Evolutionary conservation across 2,113 vertebrate species (phyloP), one percentile per base, ranked within the genome.

Genomic region (Hydrolagus affinis): DNA sequence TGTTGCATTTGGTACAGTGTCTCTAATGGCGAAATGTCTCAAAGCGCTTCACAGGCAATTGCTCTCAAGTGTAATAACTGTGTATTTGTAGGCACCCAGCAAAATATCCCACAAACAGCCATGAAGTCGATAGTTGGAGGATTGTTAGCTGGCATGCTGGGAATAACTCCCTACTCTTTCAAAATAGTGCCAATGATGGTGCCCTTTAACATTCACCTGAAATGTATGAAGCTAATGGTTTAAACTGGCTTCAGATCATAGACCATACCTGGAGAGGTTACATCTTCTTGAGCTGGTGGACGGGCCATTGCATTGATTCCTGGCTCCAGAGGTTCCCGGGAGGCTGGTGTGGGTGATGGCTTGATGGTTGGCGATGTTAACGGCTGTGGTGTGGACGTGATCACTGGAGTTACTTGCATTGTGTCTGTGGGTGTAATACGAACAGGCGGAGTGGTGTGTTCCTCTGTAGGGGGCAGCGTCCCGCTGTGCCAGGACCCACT

Each of bases 201-300:
- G 44, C 1, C 6, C 44, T 44, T 44, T 44, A 44, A 44, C 44
- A 44, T 44, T 6, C 44, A 44, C 44, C 44, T 44, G 44, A 44
- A 62, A 62, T 28, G 25, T 64, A 80, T 28, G 23, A 64, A 8
- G 57, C 14, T 75, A 56, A 3, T 21, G 32, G 17, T 10, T 78
- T 62, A 59, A 78, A 75, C 11, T 21, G 75, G 64, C 14, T 62
- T 80, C 59, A 80, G 25, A 32, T 0, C 21, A n/a, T n/a, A 6
- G 9, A 64, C 28, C 60, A 66, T 83, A 83, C 78, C 78, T 83
- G 60, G 17, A 83, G 78, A 32, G 19, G 17, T 83, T 83, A 25
- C 23, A 30, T 9, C 32, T 28, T 64, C 56, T 80, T 62, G 59
- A 64, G 66, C 25, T 83, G 28, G 4, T 83, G 25, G 60, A 66